Evolutionary conservation across 2,113 vertebrate species (phyloP).

Genomic region (Pelusios castaneus): DNA sequence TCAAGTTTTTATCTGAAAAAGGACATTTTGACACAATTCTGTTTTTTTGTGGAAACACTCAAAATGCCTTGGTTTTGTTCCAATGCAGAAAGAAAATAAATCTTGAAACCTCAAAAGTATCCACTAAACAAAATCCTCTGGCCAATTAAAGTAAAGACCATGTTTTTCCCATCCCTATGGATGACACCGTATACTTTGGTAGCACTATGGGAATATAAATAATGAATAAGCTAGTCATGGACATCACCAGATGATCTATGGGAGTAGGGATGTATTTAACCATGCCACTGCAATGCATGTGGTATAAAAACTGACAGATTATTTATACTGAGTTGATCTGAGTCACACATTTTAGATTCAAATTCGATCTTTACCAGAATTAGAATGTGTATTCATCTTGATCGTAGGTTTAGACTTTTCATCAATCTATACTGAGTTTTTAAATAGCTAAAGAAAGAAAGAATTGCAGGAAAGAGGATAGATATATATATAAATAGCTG

Average conservation of each 20-base stretch:
- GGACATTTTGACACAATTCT: not conserved
- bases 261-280: constrained; percentile 8
- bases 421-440: not conserved
- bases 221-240: constrained; percentile 19
- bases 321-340: not conserved
- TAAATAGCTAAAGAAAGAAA: not conserved
- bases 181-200: not conserved
- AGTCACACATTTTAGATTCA: not conserved
- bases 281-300: not conserved
- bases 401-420: not conserved
- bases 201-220: constrained; percentile 26
- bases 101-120: not conserved
- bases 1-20: not conserved
- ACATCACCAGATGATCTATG: not conserved
- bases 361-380: not conserved
- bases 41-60: not conserved
- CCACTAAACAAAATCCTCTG: not conserved
- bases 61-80: not conserved
- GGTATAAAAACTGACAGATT: constrained; percentile 21
- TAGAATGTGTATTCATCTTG: not conserved
- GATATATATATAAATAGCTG: not conserved
- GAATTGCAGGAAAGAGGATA: not conserved
- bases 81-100: not conserved
- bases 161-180: not conserved
- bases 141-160: not conserved